phyloP scores from a whole-genome alignment of 2,888 invertebrate species.

The Sisyra terminalis region DNA sequence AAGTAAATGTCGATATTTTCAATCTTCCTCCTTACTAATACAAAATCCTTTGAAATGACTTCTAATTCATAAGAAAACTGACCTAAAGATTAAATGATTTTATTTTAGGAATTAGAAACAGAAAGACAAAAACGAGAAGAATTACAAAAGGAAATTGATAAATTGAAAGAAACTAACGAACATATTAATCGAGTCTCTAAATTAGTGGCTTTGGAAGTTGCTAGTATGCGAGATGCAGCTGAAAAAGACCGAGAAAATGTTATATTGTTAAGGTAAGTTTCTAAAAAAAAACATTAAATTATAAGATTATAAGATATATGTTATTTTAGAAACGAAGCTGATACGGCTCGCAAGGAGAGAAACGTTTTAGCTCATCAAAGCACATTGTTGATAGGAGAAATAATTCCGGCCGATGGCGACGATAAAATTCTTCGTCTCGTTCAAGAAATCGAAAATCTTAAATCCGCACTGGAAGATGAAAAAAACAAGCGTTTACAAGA shows the following conservation, averaged over 20 bases:
- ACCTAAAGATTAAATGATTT: too few species aligned
- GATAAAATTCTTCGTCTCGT: conserved; percentile 32
- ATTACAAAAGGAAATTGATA: conserved; percentile 36
- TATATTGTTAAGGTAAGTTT: conserved; percentile 29
- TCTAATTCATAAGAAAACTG: too few species aligned
- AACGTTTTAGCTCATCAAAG: conserved; percentile 52
- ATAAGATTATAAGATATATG: not conserved
- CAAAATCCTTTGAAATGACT: too few species aligned
- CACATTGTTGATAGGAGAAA: conserved; percentile 42
- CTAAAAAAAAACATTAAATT: conserved; percentile 10
- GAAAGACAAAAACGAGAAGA: conserved; percentile 29
- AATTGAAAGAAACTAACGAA: conserved; percentile 34
- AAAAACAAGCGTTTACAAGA: conserved; percentile 35
- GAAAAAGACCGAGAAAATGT: conserved; percentile 44
- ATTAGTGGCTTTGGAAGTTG: conserved; percentile 46
- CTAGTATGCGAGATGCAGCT: conserved; percentile 40
- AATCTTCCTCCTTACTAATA: too few species aligned
- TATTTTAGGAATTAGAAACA: conserved; percentile 32
- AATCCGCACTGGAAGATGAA: conserved; percentile 43
- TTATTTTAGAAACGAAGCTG: conserved; percentile 31
- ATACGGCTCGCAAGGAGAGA: conserved; percentile 43
- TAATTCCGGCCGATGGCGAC: conserved; percentile 36
- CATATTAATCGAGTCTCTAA: conserved; percentile 47
- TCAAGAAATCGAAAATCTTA: conserved; percentile 43
- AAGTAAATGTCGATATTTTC: conserved; percentile 22